Percentiles rank a stretch among this genome's conserved stretches.
Evolutionary conservation across 2,113 vertebrate genomes (phyloP).

Genomic region (Heliornis fulica): DNA sequence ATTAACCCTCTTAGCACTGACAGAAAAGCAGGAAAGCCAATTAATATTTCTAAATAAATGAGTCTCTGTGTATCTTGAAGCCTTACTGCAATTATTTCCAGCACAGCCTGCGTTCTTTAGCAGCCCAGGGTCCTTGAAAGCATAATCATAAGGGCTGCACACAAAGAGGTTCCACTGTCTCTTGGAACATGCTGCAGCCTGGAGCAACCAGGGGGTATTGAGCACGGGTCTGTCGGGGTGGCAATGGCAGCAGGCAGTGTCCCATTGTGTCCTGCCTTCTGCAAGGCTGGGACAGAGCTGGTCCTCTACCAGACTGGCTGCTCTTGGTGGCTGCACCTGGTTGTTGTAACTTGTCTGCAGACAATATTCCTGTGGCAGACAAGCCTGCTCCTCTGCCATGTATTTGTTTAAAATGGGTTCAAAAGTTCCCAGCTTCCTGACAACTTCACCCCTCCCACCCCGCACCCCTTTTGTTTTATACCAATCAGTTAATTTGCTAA

Average conservation of each 20-base stretch:
- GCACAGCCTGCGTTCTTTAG: not conserved
- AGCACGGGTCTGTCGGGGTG: too few relatives aligned
- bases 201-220: not conserved
- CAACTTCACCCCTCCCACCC: not conserved
- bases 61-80: not conserved
- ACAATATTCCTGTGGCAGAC: not conserved
- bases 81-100: not conserved
- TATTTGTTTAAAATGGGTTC: conserved; percentile 58
- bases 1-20: conserved; percentile 21
- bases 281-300: not conserved
- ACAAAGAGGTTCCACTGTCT: not conserved
- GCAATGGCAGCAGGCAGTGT: not conserved
- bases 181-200: not conserved
- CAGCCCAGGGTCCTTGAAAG: not conserved
- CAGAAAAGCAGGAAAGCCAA: not conserved
- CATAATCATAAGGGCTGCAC: not conserved
- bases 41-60: not conserved
- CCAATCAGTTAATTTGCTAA: conserved; percentile 60
- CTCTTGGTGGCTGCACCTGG: not conserved
- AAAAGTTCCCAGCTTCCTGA: conserved; percentile 59
- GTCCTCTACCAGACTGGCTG: not conserved
- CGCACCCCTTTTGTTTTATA: conserved; percentile 16
- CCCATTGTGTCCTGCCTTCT: not conserved
- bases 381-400: not conserved
- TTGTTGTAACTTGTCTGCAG: not conserved